Conservation (phyloP, 1,140 invertebrate genomes). For the Glomeris maerens region DNA sequence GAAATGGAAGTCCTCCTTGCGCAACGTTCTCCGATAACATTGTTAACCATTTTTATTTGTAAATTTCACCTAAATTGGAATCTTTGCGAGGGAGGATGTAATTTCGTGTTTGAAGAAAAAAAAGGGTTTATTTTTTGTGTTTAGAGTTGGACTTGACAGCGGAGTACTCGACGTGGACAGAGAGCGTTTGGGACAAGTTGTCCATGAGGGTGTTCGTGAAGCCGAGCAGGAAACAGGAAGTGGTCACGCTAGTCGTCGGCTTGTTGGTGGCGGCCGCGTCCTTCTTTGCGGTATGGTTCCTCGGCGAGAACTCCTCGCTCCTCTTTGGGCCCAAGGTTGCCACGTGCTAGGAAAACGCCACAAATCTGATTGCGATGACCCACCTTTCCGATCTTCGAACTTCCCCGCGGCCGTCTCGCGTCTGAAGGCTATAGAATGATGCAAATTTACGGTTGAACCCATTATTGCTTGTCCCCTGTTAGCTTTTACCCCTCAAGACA, state of each 20-base stretch:
- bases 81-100: constrained; percentile 2
- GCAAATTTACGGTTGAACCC: too few relatives aligned
- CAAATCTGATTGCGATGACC: constrained; percentile 12
- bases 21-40: neutral
- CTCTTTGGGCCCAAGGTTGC: constrained; percentile 1
- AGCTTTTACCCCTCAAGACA: too few relatives aligned
- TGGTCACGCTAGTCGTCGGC: constrained; percentile 15
- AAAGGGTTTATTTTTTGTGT: constrained; percentile 34
- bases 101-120: constrained; percentile 3
- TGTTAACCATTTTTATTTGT: constrained; percentile 13
- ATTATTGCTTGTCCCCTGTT: too few relatives aligned
- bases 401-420: too few relatives aligned
- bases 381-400: too few relatives aligned
- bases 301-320: neutral
- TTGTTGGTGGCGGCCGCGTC: constrained; percentile 4
- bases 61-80: neutral
- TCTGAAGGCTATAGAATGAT: too few relatives aligned
- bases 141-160: constrained; percentile 64
- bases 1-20: constrained; percentile 7
- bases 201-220: constrained; percentile 65
- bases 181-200: constrained; percentile 65
- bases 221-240: constrained; percentile 36
- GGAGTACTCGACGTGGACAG: constrained; percentile 76
- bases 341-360: constrained; percentile 2
- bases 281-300: neutral